Conservation (phyloP, 2,113 vertebrate genomes). For the Bucco capensis region DNA sequence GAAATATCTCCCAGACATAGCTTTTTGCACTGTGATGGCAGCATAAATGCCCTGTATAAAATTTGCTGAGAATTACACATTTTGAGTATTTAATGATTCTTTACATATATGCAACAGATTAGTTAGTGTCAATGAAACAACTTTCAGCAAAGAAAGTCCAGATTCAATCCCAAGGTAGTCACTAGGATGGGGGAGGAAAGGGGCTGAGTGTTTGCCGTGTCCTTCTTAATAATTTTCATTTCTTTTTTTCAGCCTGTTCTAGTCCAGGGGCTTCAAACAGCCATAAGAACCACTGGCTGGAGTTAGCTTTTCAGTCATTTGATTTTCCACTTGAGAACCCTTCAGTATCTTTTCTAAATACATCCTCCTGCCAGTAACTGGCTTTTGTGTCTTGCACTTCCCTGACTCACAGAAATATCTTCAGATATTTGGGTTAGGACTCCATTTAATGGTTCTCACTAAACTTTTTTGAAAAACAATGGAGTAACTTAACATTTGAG, state of each 20-base stretch:
- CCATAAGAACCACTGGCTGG: background rate
- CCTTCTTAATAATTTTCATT: background rate
- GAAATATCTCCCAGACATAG: background rate
- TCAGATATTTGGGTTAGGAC: background rate
- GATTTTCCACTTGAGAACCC: background rate
- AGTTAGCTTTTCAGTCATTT: background rate
- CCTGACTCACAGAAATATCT: background rate
- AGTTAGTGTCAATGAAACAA: background rate
- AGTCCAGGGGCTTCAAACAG: background rate
- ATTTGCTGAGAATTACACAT: background rate
- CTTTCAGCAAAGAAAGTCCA: background rate
- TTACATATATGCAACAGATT: background rate
- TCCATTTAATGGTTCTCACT: background rate
- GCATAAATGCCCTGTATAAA: background rate
- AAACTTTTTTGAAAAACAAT: background rate
- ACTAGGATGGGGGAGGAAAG: fast-evolving
- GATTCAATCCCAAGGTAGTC: background rate
- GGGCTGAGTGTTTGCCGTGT: background rate
- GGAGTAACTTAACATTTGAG: background rate
- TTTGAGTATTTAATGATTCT: background rate
- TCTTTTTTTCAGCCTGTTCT: background rate
- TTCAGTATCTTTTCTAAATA: background rate
- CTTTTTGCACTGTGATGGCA: background rate
- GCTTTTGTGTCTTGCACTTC: background rate
- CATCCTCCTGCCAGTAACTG: background rate